Conservation (phyloP, 2,797 vertebrate species). For the Pangasius djambal region DNA sequence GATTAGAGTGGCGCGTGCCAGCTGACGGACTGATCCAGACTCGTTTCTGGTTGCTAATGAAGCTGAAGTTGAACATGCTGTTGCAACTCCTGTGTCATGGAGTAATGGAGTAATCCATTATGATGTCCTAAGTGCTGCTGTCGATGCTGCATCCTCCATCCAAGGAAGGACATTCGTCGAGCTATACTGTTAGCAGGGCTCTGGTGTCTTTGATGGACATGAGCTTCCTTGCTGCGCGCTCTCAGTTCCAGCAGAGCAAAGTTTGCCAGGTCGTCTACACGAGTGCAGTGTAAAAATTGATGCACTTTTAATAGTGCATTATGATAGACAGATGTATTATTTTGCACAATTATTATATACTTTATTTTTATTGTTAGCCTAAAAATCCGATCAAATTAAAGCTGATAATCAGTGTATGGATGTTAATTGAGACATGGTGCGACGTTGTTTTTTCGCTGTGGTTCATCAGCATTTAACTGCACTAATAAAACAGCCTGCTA, state of each 20-base stretch:
- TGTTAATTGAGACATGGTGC: too few relatives aligned
- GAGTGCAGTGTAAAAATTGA: background rate
- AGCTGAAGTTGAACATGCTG: background rate
- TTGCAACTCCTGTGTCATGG: too few relatives aligned
- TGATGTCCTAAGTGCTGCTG: background rate
- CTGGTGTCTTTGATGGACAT: background rate
- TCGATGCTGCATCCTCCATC: background rate
- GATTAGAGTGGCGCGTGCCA: background rate
- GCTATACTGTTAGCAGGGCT: background rate
- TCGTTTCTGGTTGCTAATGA: background rate
- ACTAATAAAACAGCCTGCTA: too few relatives aligned
- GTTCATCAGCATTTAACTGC: too few relatives aligned
- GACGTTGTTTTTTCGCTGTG: too few relatives aligned
- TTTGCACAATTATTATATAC: background rate
- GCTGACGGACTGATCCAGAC: background rate
- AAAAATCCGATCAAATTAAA: too few relatives aligned
- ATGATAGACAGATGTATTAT: background rate
- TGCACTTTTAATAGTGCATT: background rate
- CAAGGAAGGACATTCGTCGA: background rate
- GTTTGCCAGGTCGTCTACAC: too few relatives aligned
- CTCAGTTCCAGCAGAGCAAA: background rate
- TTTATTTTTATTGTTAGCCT: background rate
- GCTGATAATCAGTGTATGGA: too few relatives aligned
- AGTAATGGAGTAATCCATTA: too few relatives aligned
- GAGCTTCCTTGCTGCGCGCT: background rate